phyloP scores from a whole-genome alignment of 2,113 vertebrate species.

The Cathartes aura region DNA sequence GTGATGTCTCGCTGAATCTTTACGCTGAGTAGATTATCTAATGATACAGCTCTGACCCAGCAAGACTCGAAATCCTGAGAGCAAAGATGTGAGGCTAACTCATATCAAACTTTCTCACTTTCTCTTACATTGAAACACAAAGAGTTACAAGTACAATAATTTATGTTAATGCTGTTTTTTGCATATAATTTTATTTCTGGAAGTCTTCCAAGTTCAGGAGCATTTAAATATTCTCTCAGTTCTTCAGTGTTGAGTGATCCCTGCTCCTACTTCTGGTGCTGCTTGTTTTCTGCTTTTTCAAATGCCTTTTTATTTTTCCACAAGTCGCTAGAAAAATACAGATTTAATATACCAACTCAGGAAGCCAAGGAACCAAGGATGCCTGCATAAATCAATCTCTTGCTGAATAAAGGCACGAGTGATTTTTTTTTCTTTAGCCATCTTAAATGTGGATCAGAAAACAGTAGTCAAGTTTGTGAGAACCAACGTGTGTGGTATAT shows the following conservation, averaged over 20 bases:
- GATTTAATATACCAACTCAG: background rate
- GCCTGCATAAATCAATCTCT: background rate
- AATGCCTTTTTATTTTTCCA: background rate
- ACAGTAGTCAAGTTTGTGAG: background rate
- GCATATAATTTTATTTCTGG: background rate
- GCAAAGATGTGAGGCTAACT: background rate
- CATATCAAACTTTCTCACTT: background rate
- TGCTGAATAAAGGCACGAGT: background rate
- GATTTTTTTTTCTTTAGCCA: background rate
- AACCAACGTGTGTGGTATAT: slow-evolving; percentile 54
- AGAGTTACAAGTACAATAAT: background rate
- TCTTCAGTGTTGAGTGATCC: background rate
- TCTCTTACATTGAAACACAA: background rate
- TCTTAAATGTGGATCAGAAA: background rate
- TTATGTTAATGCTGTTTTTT: slow-evolving; percentile 2
- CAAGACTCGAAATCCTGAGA: background rate
- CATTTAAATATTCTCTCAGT: background rate
- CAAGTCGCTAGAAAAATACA: background rate
- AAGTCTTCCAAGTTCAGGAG: background rate
- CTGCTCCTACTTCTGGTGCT: background rate
- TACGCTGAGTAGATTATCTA: background rate
- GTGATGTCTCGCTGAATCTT: background rate
- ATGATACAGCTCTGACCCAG: background rate
- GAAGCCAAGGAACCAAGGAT: background rate
- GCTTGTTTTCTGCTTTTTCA: background rate